These are phyloP conservation scores for Acanthisitta chloris DNA, from an alignment of 2,113 vertebrate genomes.

Conservation along the genomic window DNA sequence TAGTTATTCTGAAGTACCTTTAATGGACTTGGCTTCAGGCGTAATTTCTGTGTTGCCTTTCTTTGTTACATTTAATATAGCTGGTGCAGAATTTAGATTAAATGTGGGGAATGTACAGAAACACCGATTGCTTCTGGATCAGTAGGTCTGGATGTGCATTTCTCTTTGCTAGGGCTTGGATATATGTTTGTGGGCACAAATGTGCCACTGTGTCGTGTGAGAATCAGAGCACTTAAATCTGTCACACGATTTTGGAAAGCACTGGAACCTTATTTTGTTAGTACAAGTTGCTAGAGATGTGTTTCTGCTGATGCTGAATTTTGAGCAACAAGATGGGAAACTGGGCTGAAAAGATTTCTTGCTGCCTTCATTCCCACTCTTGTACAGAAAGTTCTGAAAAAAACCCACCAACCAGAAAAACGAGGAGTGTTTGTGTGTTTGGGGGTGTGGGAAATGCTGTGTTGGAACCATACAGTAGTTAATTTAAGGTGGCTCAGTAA, in stretches of 20 bases:
- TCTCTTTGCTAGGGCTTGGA: constrained; percentile 44
- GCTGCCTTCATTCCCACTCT: neutral
- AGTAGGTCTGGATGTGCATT: constrained; percentile 67
- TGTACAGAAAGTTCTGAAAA: neutral
- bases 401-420: neutral
- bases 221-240: neutral
- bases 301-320: constrained; percentile 52
- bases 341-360: neutral
- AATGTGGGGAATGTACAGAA: constrained; percentile 65
- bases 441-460: neutral
- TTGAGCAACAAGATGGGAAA: neutral
- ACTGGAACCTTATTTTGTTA: constrained; percentile 13
- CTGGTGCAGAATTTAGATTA: constrained; percentile 74
- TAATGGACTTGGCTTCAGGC: constrained; percentile 94
- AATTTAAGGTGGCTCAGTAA: constrained; percentile 54
- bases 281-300: constrained; percentile 7
- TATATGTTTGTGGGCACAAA: constrained; percentile 17
- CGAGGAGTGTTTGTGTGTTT: neutral
- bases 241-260: constrained; percentile 30
- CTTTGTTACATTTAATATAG: constrained; percentile 79
- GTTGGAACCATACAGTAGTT: neutral
- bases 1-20: constrained; percentile 92
- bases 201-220: neutral
- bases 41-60: constrained; percentile 79
- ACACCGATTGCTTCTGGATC: constrained; percentile 70